Evolutionary conservation across 2,888 invertebrate genomes (phyloP), one percentile per base, ranked within the genome.

Genomic region (Acanthococcus lagerstroemiae): DNA sequence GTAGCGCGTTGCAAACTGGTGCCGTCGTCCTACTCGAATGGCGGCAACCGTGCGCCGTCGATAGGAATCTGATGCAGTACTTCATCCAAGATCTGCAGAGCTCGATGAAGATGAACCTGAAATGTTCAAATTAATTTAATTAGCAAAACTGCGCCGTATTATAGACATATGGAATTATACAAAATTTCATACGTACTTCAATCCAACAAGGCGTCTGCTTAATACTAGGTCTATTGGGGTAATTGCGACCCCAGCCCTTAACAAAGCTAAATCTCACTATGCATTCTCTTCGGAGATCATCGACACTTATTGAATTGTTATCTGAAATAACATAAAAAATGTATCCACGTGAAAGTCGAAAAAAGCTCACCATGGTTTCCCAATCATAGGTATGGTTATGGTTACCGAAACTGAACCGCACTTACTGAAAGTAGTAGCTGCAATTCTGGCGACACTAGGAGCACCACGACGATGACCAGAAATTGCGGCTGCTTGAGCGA

Each of bases 221-320:
- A 76, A 99, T 97, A 70, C 90, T 92, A 75, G 90, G 88, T 69
- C 97, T 82, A 17, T n/a, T n/a, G 17, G 93, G 95, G 80, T 99
- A 99, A 80, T 96, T 95, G 2, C 95, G 95, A 63, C 97, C 99
- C 99, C 99, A 99, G 70, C 99, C 99, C 80, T 99, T 99, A n/a
- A 99, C 99, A 78, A 99, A 99, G 76, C 95, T 96, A 72, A 99
- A 81, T 65, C 97, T 85, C 72, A 99, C 83, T 75, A 99, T 96
- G 78, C 97, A 99, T 68, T 99, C 83, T 68, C 97, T 84, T 68
- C 97, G 82, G 69, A 99, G 82, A 79, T 99, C 96, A 76, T 99
- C 99, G 15, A 99, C 99, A 21, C 97, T 96, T 70, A 97, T 45
- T 4, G 55, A 55, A 26, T 46, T 44, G 21, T 65, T 65, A 55